Evolutionary conservation across 2,797 vertebrate species (phyloP).

Genomic region (Periparus ater): DNA sequence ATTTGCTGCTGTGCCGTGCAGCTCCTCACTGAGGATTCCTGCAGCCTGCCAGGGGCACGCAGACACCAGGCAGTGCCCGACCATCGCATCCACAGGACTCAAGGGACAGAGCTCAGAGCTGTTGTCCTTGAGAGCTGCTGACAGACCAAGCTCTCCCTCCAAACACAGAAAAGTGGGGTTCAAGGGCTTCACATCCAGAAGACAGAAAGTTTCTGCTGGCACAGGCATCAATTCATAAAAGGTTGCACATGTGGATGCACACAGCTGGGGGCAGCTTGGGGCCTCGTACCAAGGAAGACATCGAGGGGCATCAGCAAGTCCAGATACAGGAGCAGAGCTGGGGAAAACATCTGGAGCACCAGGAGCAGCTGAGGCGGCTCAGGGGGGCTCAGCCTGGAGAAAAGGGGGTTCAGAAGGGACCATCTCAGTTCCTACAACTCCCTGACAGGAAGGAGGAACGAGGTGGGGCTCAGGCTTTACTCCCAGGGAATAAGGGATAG

Average conservation of each 20-base stretch:
- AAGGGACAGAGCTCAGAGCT: background rate
- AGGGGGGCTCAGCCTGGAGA: background rate
- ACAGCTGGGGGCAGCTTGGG: background rate
- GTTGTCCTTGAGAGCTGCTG: background rate
- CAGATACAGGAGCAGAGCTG: background rate
- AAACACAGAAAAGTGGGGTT: accelerated
- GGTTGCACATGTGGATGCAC: accelerated
- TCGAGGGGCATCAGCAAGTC: background rate
- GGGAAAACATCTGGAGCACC: background rate
- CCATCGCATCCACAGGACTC: accelerated
- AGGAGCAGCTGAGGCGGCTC: background rate
- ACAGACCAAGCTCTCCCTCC: background rate
- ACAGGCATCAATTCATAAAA: background rate
- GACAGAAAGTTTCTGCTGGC: background rate
- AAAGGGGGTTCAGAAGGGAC: background rate
- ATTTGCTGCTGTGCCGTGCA: background rate
- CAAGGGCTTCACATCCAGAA: background rate
- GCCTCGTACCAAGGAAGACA: background rate
- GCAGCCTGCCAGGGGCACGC: background rate
- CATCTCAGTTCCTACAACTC: background rate
- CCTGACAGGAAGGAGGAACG: background rate
- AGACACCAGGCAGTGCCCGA: background rate
- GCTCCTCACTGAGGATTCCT: background rate
- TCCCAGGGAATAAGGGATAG: background rate
- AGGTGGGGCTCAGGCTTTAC: background rate